Conservation (phyloP, 2,113 vertebrate species). For the Oncorhynchus clarkii region DNA sequence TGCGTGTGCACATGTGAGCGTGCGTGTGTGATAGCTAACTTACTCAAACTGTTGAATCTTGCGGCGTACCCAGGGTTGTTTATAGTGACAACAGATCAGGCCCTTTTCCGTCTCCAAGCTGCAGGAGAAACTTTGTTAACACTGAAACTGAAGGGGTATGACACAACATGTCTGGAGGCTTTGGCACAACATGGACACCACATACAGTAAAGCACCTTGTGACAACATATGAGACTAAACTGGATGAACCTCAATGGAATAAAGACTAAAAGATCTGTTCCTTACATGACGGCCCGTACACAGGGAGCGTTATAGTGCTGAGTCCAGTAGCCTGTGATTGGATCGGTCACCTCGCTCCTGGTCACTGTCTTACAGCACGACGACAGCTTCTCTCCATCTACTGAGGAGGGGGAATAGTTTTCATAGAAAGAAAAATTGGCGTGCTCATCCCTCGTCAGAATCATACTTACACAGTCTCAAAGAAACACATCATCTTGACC, state of each 20-base stretch:
- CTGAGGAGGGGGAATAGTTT: background rate
- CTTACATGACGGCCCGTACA: slow-evolving; percentile 53
- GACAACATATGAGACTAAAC: too few species aligned
- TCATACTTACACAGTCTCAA: too few species aligned
- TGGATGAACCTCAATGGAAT: background rate
- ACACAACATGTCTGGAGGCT: background rate
- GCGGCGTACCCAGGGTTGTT: background rate
- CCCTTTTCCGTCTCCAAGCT: slow-evolving; percentile 46
- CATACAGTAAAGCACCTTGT: background rate
- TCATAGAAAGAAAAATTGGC: background rate
- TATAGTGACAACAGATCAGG: slow-evolving; percentile 5
- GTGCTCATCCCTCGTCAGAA: too few species aligned
- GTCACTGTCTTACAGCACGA: background rate
- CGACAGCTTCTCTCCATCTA: background rate
- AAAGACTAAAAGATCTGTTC: background rate
- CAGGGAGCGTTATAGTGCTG: slow-evolving; percentile 28
- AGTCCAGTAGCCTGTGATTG: slow-evolving; percentile 16
- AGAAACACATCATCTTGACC: too few species aligned
- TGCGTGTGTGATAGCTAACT: background rate
- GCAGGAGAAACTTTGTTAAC: background rate
- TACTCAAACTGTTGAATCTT: background rate
- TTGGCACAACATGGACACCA: background rate
- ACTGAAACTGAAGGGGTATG: background rate
- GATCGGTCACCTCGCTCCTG: slow-evolving; percentile 5
- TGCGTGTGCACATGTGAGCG: background rate